These are phyloP conservation scores for Melanophora roralis DNA, from an alignment of 2,888 invertebrate genomes.

Conservation along the genomic window DNA sequence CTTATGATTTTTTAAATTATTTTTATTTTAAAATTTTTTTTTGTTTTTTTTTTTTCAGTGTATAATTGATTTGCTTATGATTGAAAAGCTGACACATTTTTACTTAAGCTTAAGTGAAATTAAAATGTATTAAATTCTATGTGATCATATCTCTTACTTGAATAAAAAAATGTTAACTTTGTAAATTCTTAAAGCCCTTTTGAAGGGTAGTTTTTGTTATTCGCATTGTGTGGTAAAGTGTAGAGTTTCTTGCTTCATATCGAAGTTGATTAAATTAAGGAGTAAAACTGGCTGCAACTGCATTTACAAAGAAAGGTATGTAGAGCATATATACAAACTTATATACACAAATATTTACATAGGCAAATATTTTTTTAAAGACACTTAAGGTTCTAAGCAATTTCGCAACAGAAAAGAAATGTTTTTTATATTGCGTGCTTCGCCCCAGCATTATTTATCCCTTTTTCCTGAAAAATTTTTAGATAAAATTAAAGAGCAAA, in stretches of 20 bases:
- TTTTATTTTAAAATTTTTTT: background rate
- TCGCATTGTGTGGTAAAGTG: background rate
- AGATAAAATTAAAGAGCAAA: no score
- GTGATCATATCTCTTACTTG: background rate
- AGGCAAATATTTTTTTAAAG: no score
- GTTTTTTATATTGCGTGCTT: no score
- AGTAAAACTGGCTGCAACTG: slow-evolving; percentile 24
- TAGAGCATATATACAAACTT: background rate
- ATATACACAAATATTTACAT: no score
- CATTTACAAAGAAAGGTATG: slow-evolving; percentile 49
- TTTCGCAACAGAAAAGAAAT: no score
- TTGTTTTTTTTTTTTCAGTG: slow-evolving; percentile 43
- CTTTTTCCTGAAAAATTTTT: no score
- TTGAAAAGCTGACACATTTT: slow-evolving; percentile 40
- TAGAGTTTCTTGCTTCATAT: background rate
- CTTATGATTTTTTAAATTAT: slow-evolving; percentile 19
- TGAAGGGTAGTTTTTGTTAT: background rate
- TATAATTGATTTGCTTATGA: slow-evolving; percentile 17
- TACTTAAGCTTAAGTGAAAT: background rate
- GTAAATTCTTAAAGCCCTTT: background rate
- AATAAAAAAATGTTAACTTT: background rate
- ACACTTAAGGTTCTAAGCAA: no score
- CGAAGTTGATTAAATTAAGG: slow-evolving; percentile 17
- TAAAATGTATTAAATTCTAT: background rate
- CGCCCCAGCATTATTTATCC: no score